Evolutionary conservation across 2,797 vertebrate species (phyloP).

Genomic region (Cygnus olor): DNA sequence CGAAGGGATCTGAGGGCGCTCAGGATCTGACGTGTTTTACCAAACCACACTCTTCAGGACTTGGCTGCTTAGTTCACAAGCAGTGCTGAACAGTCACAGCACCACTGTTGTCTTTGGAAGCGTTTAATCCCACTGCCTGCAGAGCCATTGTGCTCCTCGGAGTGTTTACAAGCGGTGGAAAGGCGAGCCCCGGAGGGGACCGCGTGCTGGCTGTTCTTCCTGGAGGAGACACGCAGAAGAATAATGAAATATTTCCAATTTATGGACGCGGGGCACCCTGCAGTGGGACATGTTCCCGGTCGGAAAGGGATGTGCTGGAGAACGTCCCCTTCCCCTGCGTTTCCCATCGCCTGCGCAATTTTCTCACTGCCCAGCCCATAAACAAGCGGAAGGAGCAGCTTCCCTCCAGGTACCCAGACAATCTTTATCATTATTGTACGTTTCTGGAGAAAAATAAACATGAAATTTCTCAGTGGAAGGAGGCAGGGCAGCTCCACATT

Average conservation of each 20-base stretch:
- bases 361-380: neutral
- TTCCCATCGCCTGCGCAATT: neutral
- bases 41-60: rapidly evolving
- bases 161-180: neutral
- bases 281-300: neutral
- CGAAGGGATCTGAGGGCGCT: rapidly evolving
- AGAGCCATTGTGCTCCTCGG: neutral
- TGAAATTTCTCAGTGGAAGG: neutral
- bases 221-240: neutral
- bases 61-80: neutral
- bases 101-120: neutral
- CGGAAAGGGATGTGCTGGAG: neutral
- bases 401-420: neutral
- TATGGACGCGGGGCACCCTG: neutral
- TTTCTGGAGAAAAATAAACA: neutral
- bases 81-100: neutral
- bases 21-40: neutral
- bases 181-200: neutral
- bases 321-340: neutral
- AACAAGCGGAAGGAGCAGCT: neutral
- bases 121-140: neutral
- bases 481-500: neutral
- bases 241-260: neutral
- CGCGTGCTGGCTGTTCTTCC: neutral
- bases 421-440: neutral